Conservation (phyloP, 2,113 vertebrate genomes). For the Phylloscopus trochiloides region DNA sequence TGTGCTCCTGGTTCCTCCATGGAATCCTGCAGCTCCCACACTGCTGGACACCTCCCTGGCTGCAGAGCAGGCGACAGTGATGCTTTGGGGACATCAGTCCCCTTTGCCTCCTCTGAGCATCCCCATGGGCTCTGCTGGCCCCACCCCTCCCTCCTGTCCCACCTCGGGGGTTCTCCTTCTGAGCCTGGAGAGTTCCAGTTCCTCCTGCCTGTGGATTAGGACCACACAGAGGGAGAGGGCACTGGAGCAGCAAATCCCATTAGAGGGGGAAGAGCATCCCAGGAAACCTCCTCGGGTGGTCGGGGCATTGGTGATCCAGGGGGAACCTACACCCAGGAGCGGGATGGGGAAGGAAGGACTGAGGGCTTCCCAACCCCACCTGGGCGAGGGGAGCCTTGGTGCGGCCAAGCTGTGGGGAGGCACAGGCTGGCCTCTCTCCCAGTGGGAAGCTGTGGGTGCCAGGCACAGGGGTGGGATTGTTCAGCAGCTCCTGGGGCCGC, state of each 20-base stretch:
- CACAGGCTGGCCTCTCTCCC: neutral
- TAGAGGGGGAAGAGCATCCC: neutral
- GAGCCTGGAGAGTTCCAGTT: neutral
- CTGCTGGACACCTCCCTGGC: neutral
- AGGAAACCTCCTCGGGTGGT: fast-evolving
- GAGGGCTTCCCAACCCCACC: fast-evolving
- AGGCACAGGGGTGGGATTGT: neutral
- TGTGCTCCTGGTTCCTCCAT: fast-evolving
- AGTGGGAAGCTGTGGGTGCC: neutral
- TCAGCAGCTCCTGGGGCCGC: neutral
- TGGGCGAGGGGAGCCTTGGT: fast-evolving
- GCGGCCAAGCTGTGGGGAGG: neutral
- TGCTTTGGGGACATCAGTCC: neutral
- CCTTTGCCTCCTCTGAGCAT: neutral
- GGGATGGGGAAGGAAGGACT: neutral
- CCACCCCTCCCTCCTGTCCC: neutral
- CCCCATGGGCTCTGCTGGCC: neutral
- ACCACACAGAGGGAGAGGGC: neutral
- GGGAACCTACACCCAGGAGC: neutral
- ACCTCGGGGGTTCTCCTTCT: fast-evolving
- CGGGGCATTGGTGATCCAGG: neutral
- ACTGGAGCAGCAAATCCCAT: neutral
- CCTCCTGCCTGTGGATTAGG: neutral
- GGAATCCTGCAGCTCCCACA: neutral
- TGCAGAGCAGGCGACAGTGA: neutral